Evolutionary conservation across 2,888 invertebrate genomes (phyloP).

Genomic region (Lampropteryx suffumata): DNA sequence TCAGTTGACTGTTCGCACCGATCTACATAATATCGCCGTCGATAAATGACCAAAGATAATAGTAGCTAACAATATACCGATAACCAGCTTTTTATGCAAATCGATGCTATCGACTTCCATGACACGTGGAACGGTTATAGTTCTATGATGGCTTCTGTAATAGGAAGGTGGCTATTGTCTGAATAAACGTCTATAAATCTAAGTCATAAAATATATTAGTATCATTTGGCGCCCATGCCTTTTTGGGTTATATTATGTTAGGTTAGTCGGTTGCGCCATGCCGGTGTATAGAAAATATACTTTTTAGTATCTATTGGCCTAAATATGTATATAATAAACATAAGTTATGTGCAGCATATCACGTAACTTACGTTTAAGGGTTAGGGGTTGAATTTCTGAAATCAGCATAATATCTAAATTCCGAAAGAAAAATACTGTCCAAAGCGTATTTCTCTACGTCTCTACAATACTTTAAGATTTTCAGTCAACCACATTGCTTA

Average conservation of each 20-base stretch:
- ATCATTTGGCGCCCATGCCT: slow-evolving; percentile 14
- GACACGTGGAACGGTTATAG: slow-evolving; percentile 33
- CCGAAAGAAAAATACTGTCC: no score
- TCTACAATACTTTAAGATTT: no score
- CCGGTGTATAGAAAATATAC: no score
- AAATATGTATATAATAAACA: no score
- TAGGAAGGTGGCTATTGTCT: slow-evolving; percentile 27
- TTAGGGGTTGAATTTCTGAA: background rate
- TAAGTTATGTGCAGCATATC: no score
- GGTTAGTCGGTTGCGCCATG: no score
- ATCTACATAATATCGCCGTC: no score
- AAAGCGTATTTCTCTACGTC: no score
- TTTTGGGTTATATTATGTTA: slow-evolving; percentile 18
- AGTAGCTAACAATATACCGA: background rate
- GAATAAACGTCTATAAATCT: slow-evolving; percentile 21
- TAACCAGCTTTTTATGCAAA: slow-evolving; percentile 4
- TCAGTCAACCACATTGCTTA: no score
- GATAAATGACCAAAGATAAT: no score
- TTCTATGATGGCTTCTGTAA: slow-evolving; percentile 22
- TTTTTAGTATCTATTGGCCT: no score
- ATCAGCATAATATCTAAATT: background rate
- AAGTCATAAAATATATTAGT: slow-evolving; percentile 24
- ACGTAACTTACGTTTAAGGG: no score
- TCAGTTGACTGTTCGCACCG: background rate
- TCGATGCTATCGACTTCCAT: slow-evolving; percentile 26